These are phyloP conservation scores for Thinocorus orbignyianus DNA, from an alignment of 2,113 vertebrate genomes.

Conservation along the genomic window DNA sequence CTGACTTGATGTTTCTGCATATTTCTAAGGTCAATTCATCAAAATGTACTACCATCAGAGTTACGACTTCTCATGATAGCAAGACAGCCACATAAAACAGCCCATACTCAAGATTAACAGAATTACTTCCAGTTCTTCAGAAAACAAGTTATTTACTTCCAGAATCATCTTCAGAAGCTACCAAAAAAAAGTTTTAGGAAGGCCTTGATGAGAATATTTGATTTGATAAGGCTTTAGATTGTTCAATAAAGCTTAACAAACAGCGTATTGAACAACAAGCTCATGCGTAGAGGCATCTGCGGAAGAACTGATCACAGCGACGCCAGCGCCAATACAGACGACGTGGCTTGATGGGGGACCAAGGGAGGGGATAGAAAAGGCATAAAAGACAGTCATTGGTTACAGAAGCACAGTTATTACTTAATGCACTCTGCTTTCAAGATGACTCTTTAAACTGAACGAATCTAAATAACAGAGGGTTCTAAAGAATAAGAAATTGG, in stretches of 20 bases:
- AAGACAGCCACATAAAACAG: not conserved
- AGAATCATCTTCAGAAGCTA: not conserved
- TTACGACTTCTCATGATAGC: not conserved
- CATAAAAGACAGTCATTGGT: conserved; percentile 6
- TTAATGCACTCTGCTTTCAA: conserved; percentile 59
- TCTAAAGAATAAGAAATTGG: conserved; percentile 66
- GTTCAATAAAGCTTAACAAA: not conserved
- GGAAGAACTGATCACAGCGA: not conserved
- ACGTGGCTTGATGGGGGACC: not conserved
- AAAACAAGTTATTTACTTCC: not conserved
- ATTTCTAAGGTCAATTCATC: not conserved
- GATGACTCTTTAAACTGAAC: conserved; percentile 60
- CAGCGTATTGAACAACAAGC: conserved; percentile 14
- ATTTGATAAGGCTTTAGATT: not conserved
- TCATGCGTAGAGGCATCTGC: not conserved
- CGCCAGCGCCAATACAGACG: not conserved
- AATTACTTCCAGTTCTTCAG: not conserved
- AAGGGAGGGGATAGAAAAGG: not conserved
- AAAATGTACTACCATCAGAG: not conserved
- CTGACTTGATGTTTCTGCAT: not conserved
- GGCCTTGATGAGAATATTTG: not conserved
- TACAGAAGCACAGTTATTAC: conserved; percentile 32
- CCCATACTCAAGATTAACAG: not conserved
- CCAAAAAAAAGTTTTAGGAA: not conserved
- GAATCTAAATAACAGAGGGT: conserved; percentile 65